Percentiles rank a stretch among this genome's conserved stretches.
Conservation (phyloP, 2,888 invertebrate species). For the Polydrusus tereticollis region DNA sequence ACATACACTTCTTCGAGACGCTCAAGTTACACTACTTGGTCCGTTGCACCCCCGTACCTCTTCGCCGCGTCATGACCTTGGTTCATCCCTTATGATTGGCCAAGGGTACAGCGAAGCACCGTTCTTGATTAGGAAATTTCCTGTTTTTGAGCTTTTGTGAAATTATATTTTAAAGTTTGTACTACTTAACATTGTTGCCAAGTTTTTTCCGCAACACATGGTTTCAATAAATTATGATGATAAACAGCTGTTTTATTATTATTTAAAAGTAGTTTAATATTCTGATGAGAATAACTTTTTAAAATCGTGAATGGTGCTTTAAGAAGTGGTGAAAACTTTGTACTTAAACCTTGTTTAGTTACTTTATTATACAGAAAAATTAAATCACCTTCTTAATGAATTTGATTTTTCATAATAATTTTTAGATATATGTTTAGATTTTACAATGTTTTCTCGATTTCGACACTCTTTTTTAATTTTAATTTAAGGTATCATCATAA, state of each 20-base stretch:
- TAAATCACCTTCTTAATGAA: constrained; percentile 1
- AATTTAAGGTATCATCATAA: constrained; percentile 53
- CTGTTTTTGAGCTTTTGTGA: too few relatives aligned
- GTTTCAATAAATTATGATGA: constrained; percentile 11
- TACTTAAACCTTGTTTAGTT: background rate
- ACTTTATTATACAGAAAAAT: constrained; percentile 11
- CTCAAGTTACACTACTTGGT: too few relatives aligned
- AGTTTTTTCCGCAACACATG: constrained; percentile 2
- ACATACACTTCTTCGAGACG: too few relatives aligned
- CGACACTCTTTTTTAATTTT: constrained; percentile 51
- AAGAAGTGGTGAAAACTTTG: background rate
- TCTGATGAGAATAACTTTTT: background rate
- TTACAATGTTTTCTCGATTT: constrained; percentile 33
- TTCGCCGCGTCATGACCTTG: too few relatives aligned
- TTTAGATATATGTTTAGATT: constrained; percentile 17
- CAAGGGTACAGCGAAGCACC: too few relatives aligned
- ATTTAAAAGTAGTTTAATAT: constrained; percentile 8
- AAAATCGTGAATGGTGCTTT: constrained; percentile 7
- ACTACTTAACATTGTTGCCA: too few relatives aligned
- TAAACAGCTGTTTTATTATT: background rate
- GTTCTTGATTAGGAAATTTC: too few relatives aligned
- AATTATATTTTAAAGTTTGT: too few relatives aligned
- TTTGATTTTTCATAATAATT: background rate
- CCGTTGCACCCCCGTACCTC: too few relatives aligned
- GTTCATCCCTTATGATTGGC: too few relatives aligned